These are phyloP conservation scores for Sciurus vulgaris DNA, from an alignment of 2,797 vertebrate species.

Conservation along the genomic window DNA sequence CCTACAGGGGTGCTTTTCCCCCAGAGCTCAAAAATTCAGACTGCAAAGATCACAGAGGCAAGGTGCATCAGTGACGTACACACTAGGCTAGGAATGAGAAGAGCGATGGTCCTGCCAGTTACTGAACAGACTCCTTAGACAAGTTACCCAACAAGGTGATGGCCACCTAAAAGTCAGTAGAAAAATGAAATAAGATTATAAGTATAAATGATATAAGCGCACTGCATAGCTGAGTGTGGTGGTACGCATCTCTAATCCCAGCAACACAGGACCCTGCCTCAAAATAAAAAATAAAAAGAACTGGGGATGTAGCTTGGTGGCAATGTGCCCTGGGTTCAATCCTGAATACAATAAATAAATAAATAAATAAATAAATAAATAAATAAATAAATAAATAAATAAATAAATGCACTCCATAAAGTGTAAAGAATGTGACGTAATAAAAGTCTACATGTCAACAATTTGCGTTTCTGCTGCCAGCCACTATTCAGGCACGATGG, in stretches of 20 bases:
- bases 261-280: too few species aligned
- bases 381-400: too few species aligned
- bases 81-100: not conserved
- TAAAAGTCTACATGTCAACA: not conserved
- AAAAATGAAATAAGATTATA: not conserved
- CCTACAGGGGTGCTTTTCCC: constrained; percentile 54
- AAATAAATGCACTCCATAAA: not conserved
- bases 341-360: too few species aligned
- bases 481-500: not conserved
- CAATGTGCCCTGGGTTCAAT: too few species aligned
- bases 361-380: too few species aligned
- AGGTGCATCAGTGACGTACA: not conserved
- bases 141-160: not conserved
- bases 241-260: too few species aligned
- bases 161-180: not conserved
- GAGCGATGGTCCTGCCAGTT: too few species aligned
- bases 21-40: constrained; percentile 68
- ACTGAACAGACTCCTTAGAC: not conserved
- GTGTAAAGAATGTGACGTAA: not conserved
- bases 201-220: not conserved
- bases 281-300: too few species aligned
- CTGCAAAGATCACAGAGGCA: not conserved
- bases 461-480: not conserved
- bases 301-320: too few species aligned
- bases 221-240: too few species aligned